Percentiles rank a stretch among this genome's conserved stretches.
Conservation (phyloP, 2,797 vertebrate species). For the Myripristis murdjan region DNA sequence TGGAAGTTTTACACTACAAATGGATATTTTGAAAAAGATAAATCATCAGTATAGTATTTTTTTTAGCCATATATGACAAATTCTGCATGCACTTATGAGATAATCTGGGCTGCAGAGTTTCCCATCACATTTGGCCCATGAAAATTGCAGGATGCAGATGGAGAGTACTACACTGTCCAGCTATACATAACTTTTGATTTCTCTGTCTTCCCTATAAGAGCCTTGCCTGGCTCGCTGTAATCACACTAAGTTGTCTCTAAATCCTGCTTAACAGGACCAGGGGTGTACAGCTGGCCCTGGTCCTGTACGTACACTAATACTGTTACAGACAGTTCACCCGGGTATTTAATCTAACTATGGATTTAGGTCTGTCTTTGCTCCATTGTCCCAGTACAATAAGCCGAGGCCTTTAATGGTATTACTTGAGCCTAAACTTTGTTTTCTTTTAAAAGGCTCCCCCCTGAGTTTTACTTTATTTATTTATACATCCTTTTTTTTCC, state of each 20-base stretch:
- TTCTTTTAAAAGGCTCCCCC: background rate
- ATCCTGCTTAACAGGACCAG: constrained; percentile 78
- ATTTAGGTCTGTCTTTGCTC: constrained; percentile 71
- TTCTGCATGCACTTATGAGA: constrained; percentile 16
- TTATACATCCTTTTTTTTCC: constrained; percentile 2
- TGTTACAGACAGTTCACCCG: constrained; percentile 73
- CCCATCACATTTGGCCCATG: background rate
- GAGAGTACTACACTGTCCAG: background rate
- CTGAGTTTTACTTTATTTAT: background rate
- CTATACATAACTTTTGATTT: constrained; percentile 66
- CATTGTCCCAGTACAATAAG: constrained; percentile 64
- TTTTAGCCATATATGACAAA: constrained; percentile 4
- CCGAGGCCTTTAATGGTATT: constrained; percentile 57
- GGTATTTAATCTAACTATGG: constrained; percentile 83
- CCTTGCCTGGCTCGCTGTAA: constrained; percentile 61
- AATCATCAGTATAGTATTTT: background rate
- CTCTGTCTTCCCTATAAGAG: constrained; percentile 38
- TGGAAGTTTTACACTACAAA: background rate
- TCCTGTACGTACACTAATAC: constrained; percentile 70
- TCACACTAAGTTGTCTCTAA: constrained; percentile 81
- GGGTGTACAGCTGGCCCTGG: constrained; percentile 73
- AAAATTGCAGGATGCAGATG: too few species aligned
- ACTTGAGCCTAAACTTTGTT: constrained; percentile 50
- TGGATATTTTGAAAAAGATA: background rate
- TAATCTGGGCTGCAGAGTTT: constrained; percentile 16